Evolutionary conservation across 1,140 invertebrate species (phyloP).

Genomic region (Amphibalanus amphitrite): DNA sequence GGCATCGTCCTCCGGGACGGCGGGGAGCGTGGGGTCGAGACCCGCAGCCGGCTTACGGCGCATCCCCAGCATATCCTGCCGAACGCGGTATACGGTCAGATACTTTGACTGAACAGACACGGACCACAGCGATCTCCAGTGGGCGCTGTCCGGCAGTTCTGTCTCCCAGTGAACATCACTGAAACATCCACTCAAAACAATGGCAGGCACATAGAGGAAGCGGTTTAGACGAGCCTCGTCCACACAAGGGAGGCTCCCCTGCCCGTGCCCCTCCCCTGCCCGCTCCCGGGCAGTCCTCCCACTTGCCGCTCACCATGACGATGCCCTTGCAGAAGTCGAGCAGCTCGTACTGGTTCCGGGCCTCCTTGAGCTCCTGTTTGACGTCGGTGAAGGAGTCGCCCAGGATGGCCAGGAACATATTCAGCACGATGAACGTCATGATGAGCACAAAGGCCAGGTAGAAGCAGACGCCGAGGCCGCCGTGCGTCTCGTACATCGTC

Average conservation of each 20-base stretch:
- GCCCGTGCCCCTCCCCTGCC: too few species aligned
- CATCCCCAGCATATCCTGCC: not conserved
- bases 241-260: not conserved
- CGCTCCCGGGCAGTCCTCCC: too few species aligned
- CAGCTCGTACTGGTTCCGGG: slow-evolving; percentile 32
- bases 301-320: slow-evolving; percentile 22
- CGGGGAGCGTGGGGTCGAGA: not conserved
- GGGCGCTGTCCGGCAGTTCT: not conserved
- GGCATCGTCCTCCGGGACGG: not conserved
- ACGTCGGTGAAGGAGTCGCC: slow-evolving; percentile 31
- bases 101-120: not conserved
- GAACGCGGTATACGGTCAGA: too few species aligned
- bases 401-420: slow-evolving; percentile 36
- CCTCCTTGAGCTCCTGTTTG: slow-evolving; percentile 23
- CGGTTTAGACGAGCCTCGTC: not conserved
- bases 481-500: slow-evolving; percentile 26
- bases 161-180: not conserved
- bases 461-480: slow-evolving; percentile 28
- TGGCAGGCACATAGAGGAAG: not conserved
- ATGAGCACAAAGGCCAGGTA: slow-evolving; percentile 32
- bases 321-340: slow-evolving; percentile 29
- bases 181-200: not conserved
- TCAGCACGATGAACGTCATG: slow-evolving; percentile 33
- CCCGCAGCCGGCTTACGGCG: not conserved
- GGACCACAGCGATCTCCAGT: too few species aligned